Percentiles rank a stretch among this genome's conserved stretches.
phyloP scores from a whole-genome alignment of 2,797 vertebrate species.

The Gastrophryne carolinensis region DNA sequence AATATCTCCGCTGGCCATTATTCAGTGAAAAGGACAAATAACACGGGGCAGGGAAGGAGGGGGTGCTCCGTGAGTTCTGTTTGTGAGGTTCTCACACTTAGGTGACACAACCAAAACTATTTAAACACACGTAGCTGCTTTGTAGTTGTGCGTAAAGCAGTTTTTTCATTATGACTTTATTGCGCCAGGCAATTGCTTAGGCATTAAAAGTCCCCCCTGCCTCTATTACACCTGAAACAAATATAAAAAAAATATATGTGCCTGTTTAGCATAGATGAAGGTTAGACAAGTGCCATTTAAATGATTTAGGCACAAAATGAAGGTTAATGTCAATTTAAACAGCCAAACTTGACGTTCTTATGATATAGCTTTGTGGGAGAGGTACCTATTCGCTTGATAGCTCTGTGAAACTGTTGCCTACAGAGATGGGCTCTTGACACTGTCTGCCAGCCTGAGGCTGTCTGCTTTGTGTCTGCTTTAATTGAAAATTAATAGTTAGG shows the following conservation, averaged over 20 bases:
- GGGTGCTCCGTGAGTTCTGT: neutral
- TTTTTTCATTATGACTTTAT: neutral
- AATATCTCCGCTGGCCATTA: conserved; percentile 16
- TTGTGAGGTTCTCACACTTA: neutral
- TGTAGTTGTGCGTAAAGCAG: neutral
- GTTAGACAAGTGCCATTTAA: conserved; percentile 61
- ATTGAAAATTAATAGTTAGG: conserved; percentile 96
- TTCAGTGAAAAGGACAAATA: conserved; percentile 6
- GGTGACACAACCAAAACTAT: neutral
- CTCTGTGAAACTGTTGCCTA: conserved; percentile 81
- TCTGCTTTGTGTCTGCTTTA: conserved; percentile 88
- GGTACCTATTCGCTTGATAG: conserved; percentile 75
- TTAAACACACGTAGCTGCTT: neutral
- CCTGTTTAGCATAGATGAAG: conserved; percentile 64
- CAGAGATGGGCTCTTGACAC: conserved; percentile 85
- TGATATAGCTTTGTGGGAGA: conserved; percentile 72
- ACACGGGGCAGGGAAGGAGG: conserved; percentile 4
- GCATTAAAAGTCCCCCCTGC: neutral
- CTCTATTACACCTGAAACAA: neutral
- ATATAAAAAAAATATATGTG: conserved; percentile 56
- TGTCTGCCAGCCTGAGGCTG: conserved; percentile 83
- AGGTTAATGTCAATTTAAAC: conserved; percentile 79
- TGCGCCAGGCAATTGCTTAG: conserved; percentile 52
- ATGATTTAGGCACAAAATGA: conserved; percentile 73
- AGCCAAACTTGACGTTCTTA: conserved; percentile 74